phyloP scores from a whole-genome alignment of 2,888 invertebrate species.

The Ischnura elegans region DNA sequence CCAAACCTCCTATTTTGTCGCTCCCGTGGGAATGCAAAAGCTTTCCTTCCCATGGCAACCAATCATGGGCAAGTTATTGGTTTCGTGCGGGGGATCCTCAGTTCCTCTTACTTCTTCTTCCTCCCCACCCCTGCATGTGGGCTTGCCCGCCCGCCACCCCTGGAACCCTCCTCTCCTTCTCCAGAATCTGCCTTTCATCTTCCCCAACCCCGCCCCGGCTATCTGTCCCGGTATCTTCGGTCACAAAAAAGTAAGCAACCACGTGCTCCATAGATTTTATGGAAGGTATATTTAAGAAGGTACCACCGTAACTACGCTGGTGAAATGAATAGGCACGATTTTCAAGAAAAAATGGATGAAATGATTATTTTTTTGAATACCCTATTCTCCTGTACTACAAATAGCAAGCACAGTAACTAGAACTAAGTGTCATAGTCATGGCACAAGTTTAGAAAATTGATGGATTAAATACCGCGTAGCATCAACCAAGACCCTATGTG shows the following conservation, averaged over 20 bases:
- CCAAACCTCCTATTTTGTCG: constrained; percentile 24
- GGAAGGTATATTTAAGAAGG: no score
- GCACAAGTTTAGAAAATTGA: no score
- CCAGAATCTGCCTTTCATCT: not conserved
- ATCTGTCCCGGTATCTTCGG: not conserved
- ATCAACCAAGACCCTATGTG: no score
- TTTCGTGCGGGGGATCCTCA: constrained; percentile 40
- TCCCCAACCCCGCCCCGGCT: not conserved
- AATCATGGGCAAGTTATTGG: constrained; percentile 65
- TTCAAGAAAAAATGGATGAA: no score
- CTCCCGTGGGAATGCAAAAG: constrained; percentile 62
- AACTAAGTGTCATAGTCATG: no score
- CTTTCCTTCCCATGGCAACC: constrained; percentile 49
- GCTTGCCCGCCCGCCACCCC: not conserved
- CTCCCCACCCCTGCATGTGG: not conserved
- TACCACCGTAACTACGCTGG: no score
- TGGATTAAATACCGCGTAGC: no score
- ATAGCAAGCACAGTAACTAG: no score
- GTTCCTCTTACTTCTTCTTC: not conserved
- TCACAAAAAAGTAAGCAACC: not conserved
- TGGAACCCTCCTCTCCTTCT: not conserved
- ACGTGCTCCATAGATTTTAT: not conserved
- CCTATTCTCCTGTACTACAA: no score
- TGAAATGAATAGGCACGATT: no score
- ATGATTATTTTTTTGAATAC: no score